Evolutionary conservation across 2,888 invertebrate species (phyloP).

Genomic region (Plebejus melissa): DNA sequence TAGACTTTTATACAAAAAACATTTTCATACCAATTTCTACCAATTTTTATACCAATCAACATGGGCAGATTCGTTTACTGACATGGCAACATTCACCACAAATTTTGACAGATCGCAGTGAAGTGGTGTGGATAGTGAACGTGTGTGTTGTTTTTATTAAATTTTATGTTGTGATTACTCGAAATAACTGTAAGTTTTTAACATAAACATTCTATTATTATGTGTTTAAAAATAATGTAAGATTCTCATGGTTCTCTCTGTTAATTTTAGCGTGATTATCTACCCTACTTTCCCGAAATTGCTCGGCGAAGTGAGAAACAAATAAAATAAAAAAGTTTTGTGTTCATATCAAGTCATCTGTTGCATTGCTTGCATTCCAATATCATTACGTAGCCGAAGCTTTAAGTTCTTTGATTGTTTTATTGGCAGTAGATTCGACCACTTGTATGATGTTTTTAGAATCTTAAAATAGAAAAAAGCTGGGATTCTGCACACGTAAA

Average conservation of each 20-base stretch:
- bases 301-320: conserved; percentile 52
- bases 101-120: conserved; percentile 55
- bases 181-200: conserved; percentile 64
- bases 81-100: conserved; percentile 49
- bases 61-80: conserved; percentile 29
- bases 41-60: not conserved
- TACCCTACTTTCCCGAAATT: conserved; percentile 56
- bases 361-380: conserved; percentile 61
- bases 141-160: conserved; percentile 62
- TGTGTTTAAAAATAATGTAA: conserved; percentile 36
- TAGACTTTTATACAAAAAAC: too few relatives aligned
- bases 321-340: conserved; percentile 62
- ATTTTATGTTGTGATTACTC: conserved; percentile 67
- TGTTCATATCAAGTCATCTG: conserved; percentile 67
- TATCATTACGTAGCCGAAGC: conserved; percentile 61
- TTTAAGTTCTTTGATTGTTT: conserved; percentile 44
- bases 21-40: not conserved
- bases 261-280: conserved; percentile 35
- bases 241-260: conserved; percentile 27
- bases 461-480: conserved; percentile 59
- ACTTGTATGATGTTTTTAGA: conserved; percentile 40
- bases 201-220: conserved; percentile 50
- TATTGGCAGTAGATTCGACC: conserved; percentile 51
- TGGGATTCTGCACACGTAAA: conserved; percentile 52
- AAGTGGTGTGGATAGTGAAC: conserved; percentile 67